These are phyloP conservation scores for Sandelia bainsii DNA, from an alignment of 2,797 vertebrate species.

Conservation along the genomic window DNA sequence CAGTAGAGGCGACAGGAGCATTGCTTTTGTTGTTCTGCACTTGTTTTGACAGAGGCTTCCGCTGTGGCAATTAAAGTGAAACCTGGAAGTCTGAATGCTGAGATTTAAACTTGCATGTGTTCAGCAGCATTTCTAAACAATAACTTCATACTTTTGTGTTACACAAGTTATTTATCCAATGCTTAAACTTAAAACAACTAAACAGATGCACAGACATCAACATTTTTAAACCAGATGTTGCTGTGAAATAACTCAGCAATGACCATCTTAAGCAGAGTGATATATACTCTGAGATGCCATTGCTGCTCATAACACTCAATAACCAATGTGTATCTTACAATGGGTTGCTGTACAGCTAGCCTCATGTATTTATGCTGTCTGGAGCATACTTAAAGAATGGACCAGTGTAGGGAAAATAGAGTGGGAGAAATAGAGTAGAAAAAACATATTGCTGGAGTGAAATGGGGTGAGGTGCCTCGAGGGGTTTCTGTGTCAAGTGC, in stretches of 20 bases:
- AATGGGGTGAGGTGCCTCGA: slow-evolving; percentile 67
- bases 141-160: neutral
- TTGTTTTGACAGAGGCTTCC: slow-evolving; percentile 35
- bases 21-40: slow-evolving; percentile 45
- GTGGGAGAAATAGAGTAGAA: slow-evolving; percentile 55
- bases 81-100: slow-evolving; percentile 31
- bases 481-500: slow-evolving; percentile 64
- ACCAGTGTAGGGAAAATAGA: slow-evolving; percentile 28
- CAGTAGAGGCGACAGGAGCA: slow-evolving; percentile 48
- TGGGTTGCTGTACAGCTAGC: slow-evolving; percentile 5
- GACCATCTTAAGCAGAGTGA: slow-evolving; percentile 4
- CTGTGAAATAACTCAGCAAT: slow-evolving; percentile 7
- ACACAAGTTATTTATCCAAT: neutral
- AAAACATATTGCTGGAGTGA: slow-evolving; percentile 55
- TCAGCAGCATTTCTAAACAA: slow-evolving; percentile 34
- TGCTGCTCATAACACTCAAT: neutral
- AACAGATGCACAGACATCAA: slow-evolving; percentile 1
- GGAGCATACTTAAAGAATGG: slow-evolving; percentile 27
- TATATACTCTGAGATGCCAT: neutral
- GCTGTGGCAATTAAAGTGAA: slow-evolving; percentile 43
- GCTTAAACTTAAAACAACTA: neutral
- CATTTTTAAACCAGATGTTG: slow-evolving; percentile 2
- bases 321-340: slow-evolving; percentile 15
- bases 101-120: slow-evolving; percentile 19
- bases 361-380: slow-evolving; percentile 12